Conservation (phyloP, 1,140 invertebrate genomes). For the Ceratosolen fusciceps region DNA sequence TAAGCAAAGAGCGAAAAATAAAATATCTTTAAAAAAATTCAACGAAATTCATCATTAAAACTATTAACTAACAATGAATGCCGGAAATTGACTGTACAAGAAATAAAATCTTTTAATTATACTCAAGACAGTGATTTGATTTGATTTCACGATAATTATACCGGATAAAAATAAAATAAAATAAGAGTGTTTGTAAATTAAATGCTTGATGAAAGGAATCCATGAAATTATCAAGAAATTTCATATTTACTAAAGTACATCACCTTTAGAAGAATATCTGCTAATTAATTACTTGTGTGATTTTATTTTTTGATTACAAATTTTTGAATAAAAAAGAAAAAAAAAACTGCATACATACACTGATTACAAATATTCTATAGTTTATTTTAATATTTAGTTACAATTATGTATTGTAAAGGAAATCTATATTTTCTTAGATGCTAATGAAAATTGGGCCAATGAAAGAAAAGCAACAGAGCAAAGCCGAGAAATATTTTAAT, state of each 20-base stretch:
- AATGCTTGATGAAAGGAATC: background rate
- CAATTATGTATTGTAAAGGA: constrained; percentile 23
- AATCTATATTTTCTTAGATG: constrained; percentile 20
- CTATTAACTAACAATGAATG: background rate
- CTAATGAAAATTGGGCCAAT: background rate
- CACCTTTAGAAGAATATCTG: background rate
- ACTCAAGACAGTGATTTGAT: background rate
- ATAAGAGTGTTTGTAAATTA: background rate
- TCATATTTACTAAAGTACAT: background rate
- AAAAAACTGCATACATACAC: background rate
- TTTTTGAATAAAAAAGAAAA: constrained; percentile 4
- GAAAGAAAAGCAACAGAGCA: too few species aligned
- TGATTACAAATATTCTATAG: constrained; percentile 1
- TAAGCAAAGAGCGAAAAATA: too few species aligned
- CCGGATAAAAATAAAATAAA: background rate
- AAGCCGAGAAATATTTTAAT: constrained; percentile 28
- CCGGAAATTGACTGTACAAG: too few species aligned
- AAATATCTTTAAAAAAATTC: background rate
- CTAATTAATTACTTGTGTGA: background rate
- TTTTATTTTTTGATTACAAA: constrained; percentile 16
- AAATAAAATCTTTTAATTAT: background rate
- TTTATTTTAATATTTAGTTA: constrained; percentile 32
- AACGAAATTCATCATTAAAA: constrained; percentile 24
- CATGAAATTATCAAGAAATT: constrained; percentile 9
- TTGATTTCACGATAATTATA: too few species aligned